These are phyloP conservation scores for Porites australiensis DNA, from an alignment of 64 coral and sea anemone species.

Conservation along the genomic window DNA sequence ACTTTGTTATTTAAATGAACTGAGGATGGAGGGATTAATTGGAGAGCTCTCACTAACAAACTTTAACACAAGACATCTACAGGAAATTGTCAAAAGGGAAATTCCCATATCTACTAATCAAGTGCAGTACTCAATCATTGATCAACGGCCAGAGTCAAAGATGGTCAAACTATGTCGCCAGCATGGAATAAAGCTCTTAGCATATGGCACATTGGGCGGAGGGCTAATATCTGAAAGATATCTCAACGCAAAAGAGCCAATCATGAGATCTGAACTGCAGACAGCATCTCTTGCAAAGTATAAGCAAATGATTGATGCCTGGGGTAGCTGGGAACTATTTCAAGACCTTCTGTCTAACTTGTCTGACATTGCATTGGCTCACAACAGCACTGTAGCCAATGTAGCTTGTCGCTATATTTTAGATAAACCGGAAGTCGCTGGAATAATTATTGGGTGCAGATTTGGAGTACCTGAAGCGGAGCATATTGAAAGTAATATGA, in stretches of 20 bases:
- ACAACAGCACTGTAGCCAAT: conserved; percentile 86
- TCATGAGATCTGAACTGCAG: conserved; percentile 49
- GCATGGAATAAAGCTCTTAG: conserved; percentile 78
- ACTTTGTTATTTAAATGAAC: conserved; percentile 78
- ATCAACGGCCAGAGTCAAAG: conserved; percentile 70
- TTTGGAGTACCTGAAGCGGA: conserved; percentile 73
- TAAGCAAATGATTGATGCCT: conserved; percentile 95
- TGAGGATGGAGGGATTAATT: conserved; percentile 79
- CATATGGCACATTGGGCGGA: conserved; percentile 83
- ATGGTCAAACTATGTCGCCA: conserved; percentile 81
- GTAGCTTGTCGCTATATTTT: conserved; percentile 82
- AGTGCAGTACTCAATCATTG: conserved; percentile 94
- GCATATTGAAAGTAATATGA: conserved; percentile 84
- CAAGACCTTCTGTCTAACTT: conserved; percentile 80
- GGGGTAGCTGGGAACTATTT: conserved; percentile 91
- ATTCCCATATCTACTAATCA: conserved; percentile 90
- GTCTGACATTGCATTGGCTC: conserved; percentile 66
- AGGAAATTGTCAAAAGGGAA: conserved; percentile 71
- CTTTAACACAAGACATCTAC: conserved; percentile 81
- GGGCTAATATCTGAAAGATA: conserved; percentile 84
- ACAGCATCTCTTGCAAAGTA: conserved; percentile 92
- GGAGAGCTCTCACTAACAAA: conserved; percentile 87
- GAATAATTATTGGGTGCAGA: conserved; percentile 82
- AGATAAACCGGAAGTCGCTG: conserved; percentile 77
- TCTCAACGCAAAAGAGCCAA: conserved; percentile 65